These are phyloP conservation scores for Microcebus jonahi DNA, from an alignment of 2,113 vertebrate genomes.

Conservation along the genomic window DNA sequence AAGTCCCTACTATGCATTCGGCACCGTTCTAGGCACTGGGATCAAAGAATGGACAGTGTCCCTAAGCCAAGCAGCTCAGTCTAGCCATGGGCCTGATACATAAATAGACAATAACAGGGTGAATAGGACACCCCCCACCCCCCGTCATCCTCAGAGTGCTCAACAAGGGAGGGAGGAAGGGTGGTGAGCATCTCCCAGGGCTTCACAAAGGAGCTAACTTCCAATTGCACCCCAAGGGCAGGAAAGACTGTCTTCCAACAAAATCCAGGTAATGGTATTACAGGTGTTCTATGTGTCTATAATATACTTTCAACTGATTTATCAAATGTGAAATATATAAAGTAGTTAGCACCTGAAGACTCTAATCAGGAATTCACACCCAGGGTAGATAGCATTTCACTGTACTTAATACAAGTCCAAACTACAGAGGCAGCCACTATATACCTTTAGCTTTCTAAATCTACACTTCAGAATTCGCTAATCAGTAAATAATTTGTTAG, in stretches of 20 bases:
- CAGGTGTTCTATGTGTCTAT: background rate
- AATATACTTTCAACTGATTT: background rate
- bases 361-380: background rate
- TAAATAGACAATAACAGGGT: background rate
- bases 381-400: background rate
- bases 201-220: background rate
- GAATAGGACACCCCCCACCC: too few species aligned
- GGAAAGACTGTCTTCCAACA: background rate
- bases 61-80: background rate
- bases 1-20: background rate
- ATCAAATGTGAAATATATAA: background rate
- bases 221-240: background rate
- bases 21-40: background rate
- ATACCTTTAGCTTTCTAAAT: background rate
- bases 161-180: background rate
- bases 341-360: background rate
- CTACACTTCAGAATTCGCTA: background rate
- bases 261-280: background rate
- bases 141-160: background rate
- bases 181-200: background rate
- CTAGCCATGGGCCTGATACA: background rate
- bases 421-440: background rate
- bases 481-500: background rate
- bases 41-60: background rate
- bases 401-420: background rate